Conservation (phyloP, 2,113 vertebrate species). For the Cololabis saira region DNA sequence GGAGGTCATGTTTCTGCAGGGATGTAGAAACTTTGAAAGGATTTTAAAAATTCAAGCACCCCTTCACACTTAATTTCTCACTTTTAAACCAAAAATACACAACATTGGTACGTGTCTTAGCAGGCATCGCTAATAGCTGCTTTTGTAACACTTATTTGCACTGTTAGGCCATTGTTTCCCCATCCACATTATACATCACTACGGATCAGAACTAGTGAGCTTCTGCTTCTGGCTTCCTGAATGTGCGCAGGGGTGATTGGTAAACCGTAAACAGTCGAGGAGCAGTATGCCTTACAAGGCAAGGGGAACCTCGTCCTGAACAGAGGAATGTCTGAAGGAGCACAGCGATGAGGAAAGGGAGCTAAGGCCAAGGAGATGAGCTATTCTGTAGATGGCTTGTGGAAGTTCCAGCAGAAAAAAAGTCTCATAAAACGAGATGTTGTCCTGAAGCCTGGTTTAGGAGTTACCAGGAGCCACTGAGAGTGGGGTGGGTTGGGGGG, state of each 20-base stretch:
- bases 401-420: conserved; percentile 69
- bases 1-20: no score
- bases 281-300: conserved; percentile 81
- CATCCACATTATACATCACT: no score
- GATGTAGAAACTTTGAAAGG: no score
- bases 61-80: no score
- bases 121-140: no score
- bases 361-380: conserved; percentile 28
- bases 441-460: conserved; percentile 36
- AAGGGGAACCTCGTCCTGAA: conserved; percentile 77
- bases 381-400: conserved; percentile 43
- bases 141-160: no score
- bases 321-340: conserved; percentile 72
- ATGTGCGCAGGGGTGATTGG: conserved; percentile 37
- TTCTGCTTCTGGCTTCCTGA: no score
- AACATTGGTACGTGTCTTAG: no score
- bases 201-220: no score
- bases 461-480: conserved; percentile 21
- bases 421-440: conserved; percentile 50
- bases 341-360: conserved; percentile 38
- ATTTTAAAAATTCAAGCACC: no score
- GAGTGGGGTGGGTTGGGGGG: background rate
- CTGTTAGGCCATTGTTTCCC: no score
- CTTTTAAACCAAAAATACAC: no score
- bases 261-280: conserved; percentile 79